These are phyloP conservation scores for Mohoua ochrocephala DNA, from an alignment of 2,113 vertebrate species.

Conservation along the genomic window DNA sequence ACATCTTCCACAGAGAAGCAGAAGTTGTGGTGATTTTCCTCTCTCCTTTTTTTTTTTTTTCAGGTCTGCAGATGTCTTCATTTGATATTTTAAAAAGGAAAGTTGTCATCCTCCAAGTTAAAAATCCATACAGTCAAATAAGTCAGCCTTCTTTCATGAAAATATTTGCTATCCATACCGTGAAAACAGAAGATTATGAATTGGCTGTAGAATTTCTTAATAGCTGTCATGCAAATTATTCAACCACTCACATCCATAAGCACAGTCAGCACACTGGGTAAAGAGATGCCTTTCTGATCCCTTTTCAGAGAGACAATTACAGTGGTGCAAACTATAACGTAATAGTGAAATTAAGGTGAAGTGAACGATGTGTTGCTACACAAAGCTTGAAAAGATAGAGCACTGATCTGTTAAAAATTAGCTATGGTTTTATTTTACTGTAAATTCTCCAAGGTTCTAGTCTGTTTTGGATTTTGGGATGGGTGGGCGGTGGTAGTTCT, in stretches of 20 bases:
- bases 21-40: neutral
- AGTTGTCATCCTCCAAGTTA: neutral
- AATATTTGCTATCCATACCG: neutral
- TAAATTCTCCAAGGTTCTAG: neutral
- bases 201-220: neutral
- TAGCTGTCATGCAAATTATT: neutral
- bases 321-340: neutral
- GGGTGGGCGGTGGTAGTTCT: neutral
- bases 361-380: neutral
- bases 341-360: neutral
- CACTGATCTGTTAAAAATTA: neutral
- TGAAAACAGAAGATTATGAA: neutral
- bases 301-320: neutral
- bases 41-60: neutral
- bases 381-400: neutral
- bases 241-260: neutral
- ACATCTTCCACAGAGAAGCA: neutral
- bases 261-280: neutral
- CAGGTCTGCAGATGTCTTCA: neutral
- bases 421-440: neutral
- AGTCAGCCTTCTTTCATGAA: neutral
- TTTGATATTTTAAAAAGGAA: neutral
- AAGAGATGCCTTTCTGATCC: neutral
- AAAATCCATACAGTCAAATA: neutral
- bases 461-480: neutral